Conservation (phyloP, 2,888 invertebrate species). For the Antheraea assamensis region DNA sequence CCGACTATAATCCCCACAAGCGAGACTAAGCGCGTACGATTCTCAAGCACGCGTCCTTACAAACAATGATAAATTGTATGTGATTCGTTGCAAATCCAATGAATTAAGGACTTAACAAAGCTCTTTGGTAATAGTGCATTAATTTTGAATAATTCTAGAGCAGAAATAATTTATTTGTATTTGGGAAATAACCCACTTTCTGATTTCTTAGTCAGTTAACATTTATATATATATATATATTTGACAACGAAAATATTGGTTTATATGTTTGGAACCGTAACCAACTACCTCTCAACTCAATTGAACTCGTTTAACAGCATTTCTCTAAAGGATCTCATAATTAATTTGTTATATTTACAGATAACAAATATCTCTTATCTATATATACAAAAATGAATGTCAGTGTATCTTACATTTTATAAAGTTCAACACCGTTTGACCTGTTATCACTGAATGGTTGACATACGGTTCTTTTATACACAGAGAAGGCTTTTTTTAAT, state of each 20-base stretch:
- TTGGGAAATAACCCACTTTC: neutral
- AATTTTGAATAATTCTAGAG: neutral
- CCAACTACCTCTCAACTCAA: too few species aligned
- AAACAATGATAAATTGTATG: constrained; percentile 11
- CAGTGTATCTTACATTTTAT: too few species aligned
- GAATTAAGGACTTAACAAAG: neutral
- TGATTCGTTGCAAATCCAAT: neutral
- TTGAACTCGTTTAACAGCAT: too few species aligned
- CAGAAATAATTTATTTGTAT: neutral
- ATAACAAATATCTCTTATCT: too few species aligned
- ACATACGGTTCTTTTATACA: too few species aligned
- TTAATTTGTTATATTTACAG: too few species aligned
- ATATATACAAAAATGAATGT: too few species aligned
- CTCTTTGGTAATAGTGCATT: neutral
- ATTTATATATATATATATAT: neutral
- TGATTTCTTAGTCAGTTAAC: neutral
- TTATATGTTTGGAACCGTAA: neutral
- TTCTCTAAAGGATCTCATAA: too few species aligned
- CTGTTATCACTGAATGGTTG: too few species aligned
- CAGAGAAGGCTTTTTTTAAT: too few species aligned
- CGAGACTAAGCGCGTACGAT: constrained; percentile 44
- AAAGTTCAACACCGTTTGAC: too few species aligned
- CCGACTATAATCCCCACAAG: constrained; percentile 53
- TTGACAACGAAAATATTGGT: neutral
- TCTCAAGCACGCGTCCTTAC: constrained; percentile 41